Conservation (phyloP, 2,888 invertebrate species). For the Notodonta ziczac region DNA sequence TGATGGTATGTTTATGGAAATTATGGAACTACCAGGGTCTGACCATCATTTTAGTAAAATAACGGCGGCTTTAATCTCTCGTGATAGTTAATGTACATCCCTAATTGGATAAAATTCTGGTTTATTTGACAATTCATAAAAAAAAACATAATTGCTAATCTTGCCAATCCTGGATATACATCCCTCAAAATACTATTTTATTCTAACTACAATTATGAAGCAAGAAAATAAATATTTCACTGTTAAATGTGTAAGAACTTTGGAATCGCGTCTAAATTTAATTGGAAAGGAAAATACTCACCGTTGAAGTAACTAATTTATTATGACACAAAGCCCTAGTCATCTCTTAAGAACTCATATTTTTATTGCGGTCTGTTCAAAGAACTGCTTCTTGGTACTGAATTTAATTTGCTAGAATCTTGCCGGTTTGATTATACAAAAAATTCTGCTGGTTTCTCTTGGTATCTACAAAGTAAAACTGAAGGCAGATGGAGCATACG, state of each 20-base stretch:
- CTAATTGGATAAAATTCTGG: no score
- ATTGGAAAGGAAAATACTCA: constrained; percentile 4
- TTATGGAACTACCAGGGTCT: no score
- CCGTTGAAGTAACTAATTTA: neutral
- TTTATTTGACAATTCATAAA: no score
- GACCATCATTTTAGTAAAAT: no score
- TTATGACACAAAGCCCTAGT: constrained; percentile 18
- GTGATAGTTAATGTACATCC: no score
- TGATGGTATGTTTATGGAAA: no score
- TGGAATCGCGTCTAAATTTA: neutral
- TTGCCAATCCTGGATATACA: no score
- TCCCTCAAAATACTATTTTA: no score
- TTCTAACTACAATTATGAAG: no score
- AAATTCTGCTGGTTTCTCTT: constrained; percentile 29
- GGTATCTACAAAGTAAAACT: neutral
- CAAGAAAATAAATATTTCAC: no score
- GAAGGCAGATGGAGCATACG: neutral
- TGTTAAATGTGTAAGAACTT: neutral
- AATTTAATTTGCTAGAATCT: constrained; percentile 50
- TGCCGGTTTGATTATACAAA: constrained; percentile 57
- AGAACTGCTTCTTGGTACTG: constrained; percentile 34
- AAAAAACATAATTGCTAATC: no score
- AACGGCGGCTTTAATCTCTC: no score
- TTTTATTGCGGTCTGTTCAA: constrained; percentile 38
- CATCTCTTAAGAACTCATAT: constrained; percentile 41